Evolutionary conservation across 2,113 vertebrate genomes (phyloP), one percentile per base, ranked within the genome.

Genomic region (Caranx melampygus): DNA sequence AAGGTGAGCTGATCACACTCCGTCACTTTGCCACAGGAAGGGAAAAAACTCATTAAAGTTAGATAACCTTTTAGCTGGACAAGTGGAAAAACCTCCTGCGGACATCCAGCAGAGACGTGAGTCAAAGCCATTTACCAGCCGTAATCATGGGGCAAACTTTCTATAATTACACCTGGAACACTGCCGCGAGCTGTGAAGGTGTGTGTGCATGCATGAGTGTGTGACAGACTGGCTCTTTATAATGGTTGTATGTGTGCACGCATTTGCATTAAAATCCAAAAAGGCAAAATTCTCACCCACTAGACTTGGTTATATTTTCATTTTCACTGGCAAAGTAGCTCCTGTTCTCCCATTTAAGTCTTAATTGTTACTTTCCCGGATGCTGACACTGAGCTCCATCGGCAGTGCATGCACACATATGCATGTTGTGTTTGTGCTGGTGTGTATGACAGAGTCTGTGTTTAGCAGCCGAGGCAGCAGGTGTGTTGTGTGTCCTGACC

Each of bases 161-260:
- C 88, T 90, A 84, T 90, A 90, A 89, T 93, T 91, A 93, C 90
- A 90, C 88, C 88, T 87, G 89, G 88, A 93, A 89, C 89, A 90
- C 62, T 72, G 76, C 75, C 1, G 35, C 59, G 11, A 57, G 83
- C 61, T 21, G 10, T 65, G 40, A 66, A 13, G 2, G 60, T 59
- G 73, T 52, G 69, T 31, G 69, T n/a, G 66, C 14, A 15, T 81
- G 66, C 63, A 55, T 47, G 52, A 75, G 42, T 69, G 62, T 69
- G 58, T 35, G 82, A 52, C 54, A 59, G 26, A 79, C 86, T 83
- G 78, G 82, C 78, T 44, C 65, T 81, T 81, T 69, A 40, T 76
- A 26, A 76, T 37, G 66, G 26, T 14, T 16, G 73, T 54, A 34
- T 72, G 73, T 51, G 40, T 73, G 65, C 26, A 71, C 16, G 63